phyloP scores from a whole-genome alignment of 92 coral and sea anemone genomes.

The Palythoa grandiflora region DNA sequence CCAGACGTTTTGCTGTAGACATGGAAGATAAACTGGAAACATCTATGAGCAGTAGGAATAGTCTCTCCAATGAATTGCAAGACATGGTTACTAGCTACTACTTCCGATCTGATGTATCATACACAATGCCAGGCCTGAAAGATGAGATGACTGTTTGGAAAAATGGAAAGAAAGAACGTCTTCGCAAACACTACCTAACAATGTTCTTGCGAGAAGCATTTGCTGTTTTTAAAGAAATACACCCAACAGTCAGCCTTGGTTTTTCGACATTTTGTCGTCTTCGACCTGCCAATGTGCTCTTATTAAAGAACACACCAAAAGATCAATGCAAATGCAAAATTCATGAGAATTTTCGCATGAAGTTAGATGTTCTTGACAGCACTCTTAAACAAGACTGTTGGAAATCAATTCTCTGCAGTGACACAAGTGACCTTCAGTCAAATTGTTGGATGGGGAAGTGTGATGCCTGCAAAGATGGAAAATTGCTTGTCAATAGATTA shows the following conservation, averaged over 20 bases:
- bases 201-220: constrained; percentile 62
- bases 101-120: constrained; percentile 45
- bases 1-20: constrained; percentile 48
- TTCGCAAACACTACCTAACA: constrained; percentile 51
- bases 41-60: constrained; percentile 39
- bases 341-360: neutral
- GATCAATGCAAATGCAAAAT: constrained; percentile 4
- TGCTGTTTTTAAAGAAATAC: constrained; percentile 41
- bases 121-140: constrained; percentile 56
- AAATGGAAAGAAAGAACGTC: constrained; percentile 48
- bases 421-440: neutral
- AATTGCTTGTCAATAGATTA: constrained; percentile 39
- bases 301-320: constrained; percentile 52
- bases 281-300: constrained; percentile 39
- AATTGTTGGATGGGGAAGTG: neutral
- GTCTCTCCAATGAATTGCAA: constrained; percentile 41
- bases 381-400: constrained; percentile 20
- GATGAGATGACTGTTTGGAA: constrained; percentile 55
- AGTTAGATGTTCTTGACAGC: constrained; percentile 44
- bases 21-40: constrained; percentile 43
- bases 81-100: constrained; percentile 46
- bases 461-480: constrained; percentile 51
- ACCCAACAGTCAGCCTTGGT: constrained; percentile 22
- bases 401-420: constrained; percentile 7
- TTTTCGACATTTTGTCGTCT: neutral